phyloP scores from a whole-genome alignment of 2,888 invertebrate species.

The Stratiomys singularior region DNA sequence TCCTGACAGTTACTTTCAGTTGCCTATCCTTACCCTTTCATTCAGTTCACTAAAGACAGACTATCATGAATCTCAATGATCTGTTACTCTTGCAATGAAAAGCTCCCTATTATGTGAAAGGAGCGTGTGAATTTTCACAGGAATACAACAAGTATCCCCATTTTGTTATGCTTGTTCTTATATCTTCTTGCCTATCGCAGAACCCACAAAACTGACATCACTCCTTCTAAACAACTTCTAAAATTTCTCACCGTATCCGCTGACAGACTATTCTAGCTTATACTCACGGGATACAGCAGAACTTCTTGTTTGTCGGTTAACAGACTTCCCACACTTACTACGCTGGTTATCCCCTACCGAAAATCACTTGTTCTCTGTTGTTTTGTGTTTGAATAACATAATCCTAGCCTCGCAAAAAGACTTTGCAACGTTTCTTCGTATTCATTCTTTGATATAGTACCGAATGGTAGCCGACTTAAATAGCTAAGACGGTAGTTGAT shows the following conservation, averaged over 20 bases:
- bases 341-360: not conserved
- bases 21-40: too few species aligned
- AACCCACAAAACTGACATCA: not conserved
- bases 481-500: too few species aligned
- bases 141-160: constrained; percentile 43
- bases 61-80: too few species aligned
- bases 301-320: not conserved
- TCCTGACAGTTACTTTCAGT: too few species aligned
- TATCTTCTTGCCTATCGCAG: not conserved
- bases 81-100: too few species aligned
- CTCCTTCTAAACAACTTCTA: too few species aligned
- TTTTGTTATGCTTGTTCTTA: constrained; percentile 30
- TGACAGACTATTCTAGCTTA: not conserved
- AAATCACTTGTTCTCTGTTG: constrained; percentile 15
- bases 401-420: constrained; percentile 3
- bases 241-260: not conserved
- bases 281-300: not conserved
- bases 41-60: too few species aligned
- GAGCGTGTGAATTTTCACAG: constrained; percentile 50
- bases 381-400: not conserved
- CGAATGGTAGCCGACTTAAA: not conserved
- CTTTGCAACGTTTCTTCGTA: not conserved
- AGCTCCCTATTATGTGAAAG: constrained; percentile 40
- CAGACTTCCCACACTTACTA: not conserved
- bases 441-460: not conserved